Base-by-base conservation (phyloP, 2,888 invertebrate genomes). In the Helicoverpa assulta region DNA sequence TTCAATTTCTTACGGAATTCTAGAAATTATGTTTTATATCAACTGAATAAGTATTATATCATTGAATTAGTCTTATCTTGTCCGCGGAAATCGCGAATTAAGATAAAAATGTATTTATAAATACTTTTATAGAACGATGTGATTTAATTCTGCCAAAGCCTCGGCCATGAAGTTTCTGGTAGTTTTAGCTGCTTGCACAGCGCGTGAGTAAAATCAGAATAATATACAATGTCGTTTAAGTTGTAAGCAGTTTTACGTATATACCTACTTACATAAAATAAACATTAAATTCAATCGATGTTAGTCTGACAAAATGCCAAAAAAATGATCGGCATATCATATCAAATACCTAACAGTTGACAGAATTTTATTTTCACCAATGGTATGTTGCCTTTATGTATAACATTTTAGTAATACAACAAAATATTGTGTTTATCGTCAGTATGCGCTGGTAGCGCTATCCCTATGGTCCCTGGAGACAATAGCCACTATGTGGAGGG, bases 401-500 rank as follows among this genome's bases (percentile, higher is more conserved):
- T n/a, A 47, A 47, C 6, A 47, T n/a, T 10, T 37, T 14, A 40
- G 10, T 40, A 14, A 40, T 14, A 40, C 12, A 12, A 40, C 40
- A 47, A 51, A 7, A 59, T 68, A 76, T 61, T 26, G 1, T 26
- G 58, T 70, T 66, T n/a, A 47, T n/a, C 47, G 47, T 62, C 50
- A 89, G 91, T 89, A 10, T 86, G 88, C 76, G 82, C 88, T 53
- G 84, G 87, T 54, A 80, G 76, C 54, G 85, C 85, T 18, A 76
- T 90, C 37, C 89, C 90, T 37, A 5, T 56, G 7, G 55, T 85
- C 21, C 91, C 91, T 3, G 87, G 87, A 40, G 91, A 92, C 69
- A 92, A 92, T 69, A 90, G 90, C 70, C 87, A 91, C 79, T 92
- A 90, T 73, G 89, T 90, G 50, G 91, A 91, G 60, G 91, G 92